These are phyloP conservation scores for Aphidius ervi DNA, from an alignment of 1,140 invertebrate genomes.

Conservation along the genomic window DNA sequence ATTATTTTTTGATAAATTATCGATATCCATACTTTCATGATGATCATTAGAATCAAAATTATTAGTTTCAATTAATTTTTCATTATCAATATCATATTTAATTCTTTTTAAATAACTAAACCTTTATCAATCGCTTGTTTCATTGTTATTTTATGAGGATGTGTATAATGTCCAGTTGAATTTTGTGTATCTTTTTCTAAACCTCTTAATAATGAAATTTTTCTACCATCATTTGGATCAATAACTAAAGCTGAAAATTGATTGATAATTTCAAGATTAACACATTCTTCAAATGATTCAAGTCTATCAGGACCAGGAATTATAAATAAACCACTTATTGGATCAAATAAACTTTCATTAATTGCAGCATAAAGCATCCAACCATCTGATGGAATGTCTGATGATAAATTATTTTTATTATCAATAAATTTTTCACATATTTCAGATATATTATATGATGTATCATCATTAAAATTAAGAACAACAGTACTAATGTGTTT, in stretches of 20 bases:
- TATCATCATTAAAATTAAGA: background rate
- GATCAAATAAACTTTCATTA: constrained; percentile 72
- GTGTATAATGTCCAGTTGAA: constrained; percentile 68
- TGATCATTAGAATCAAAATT: constrained; percentile 58
- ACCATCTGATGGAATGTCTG: constrained; percentile 74
- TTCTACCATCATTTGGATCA: constrained; percentile 67
- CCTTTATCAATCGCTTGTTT: constrained; percentile 72
- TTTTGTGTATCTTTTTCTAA: constrained; percentile 77
- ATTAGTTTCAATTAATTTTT: constrained; percentile 48
- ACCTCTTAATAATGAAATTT: constrained; percentile 68
- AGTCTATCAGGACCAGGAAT: constrained; percentile 82
- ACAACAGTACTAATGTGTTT: background rate
- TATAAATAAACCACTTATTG: constrained; percentile 75
- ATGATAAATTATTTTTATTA: constrained; percentile 31
- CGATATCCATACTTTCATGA: constrained; percentile 59
- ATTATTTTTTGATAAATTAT: constrained; percentile 43
- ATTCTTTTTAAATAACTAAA: constrained; percentile 61
- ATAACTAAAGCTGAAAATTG: constrained; percentile 73
- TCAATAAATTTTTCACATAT: constrained; percentile 38
- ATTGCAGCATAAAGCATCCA: constrained; percentile 78
- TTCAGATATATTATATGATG: constrained; percentile 34
- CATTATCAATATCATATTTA: constrained; percentile 51
- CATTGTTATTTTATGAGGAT: constrained; percentile 63
- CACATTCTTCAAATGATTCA: constrained; percentile 82
- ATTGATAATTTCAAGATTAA: constrained; percentile 81